A percentile compares a stretch with the other conserved stretches of the same genome.
These are phyloP conservation scores for Folsomia candida DNA, from an alignment of 2,888 invertebrate species.

Conservation along the genomic window DNA sequence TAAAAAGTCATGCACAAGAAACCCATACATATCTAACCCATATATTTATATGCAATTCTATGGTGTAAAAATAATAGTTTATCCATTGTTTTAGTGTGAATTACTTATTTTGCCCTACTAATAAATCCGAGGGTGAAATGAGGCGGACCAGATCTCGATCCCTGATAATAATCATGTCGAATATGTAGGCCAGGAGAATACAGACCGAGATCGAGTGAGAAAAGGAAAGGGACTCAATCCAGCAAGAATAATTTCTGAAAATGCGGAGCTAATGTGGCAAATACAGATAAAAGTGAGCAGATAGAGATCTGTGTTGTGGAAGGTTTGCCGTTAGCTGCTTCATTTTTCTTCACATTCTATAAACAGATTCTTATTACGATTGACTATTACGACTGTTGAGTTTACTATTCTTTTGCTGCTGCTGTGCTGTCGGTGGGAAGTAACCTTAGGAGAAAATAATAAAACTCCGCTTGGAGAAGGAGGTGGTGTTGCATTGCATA, in stretches of 20 bases:
- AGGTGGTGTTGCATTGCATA: too few species aligned
- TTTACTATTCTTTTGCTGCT: not conserved
- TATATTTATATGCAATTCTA: too few species aligned
- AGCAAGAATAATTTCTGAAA: not conserved
- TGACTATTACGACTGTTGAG: not conserved
- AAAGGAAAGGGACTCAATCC: not conserved
- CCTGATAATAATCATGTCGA: not conserved
- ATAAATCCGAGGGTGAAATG: not conserved
- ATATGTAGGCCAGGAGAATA: not conserved
- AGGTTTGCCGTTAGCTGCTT: not conserved
- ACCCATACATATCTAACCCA: too few species aligned
- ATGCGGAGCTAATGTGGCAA: not conserved
- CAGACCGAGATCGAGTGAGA: not conserved
- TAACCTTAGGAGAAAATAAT: too few species aligned
- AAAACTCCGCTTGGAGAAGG: too few species aligned
- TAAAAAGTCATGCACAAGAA: too few species aligned
- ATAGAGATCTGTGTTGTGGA: not conserved
- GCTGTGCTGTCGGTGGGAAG: too few species aligned
- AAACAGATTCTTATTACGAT: not conserved
- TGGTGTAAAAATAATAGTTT: too few species aligned
- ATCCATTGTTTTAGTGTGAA: too few species aligned
- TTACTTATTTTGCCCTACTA: too few species aligned
- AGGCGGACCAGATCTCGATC: not conserved
- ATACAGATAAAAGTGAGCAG: not conserved
- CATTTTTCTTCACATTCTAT: not conserved